phyloP scores from a whole-genome alignment of 2,113 vertebrate species.

The Mixornis gularis region DNA sequence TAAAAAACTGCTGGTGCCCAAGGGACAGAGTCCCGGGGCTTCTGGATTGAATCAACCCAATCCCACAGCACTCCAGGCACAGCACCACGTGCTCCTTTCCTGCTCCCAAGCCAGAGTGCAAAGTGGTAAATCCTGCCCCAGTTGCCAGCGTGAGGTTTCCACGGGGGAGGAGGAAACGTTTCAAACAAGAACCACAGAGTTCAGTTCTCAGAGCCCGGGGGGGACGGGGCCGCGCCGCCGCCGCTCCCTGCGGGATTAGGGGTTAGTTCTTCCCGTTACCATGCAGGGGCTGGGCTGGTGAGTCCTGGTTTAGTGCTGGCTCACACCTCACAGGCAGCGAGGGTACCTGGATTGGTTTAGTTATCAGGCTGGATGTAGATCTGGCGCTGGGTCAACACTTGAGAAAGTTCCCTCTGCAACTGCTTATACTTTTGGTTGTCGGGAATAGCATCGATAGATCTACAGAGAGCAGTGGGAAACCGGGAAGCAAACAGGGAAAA shows the following conservation, averaged over 20 bases:
- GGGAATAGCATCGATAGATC: conserved; percentile 97
- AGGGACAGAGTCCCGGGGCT: neutral
- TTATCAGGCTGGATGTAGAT: conserved; percentile 96
- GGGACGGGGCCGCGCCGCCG: neutral
- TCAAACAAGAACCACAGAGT: neutral
- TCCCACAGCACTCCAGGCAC: neutral
- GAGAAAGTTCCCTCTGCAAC: conserved; percentile 98
- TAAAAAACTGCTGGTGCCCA: neutral
- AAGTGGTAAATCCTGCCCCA: neutral
- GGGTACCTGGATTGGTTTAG: conserved; percentile 87
- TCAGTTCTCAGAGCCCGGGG: neutral
- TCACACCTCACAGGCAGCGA: conserved; percentile 61
- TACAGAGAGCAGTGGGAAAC: conserved; percentile 74
- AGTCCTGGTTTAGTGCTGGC: conserved; percentile 72
- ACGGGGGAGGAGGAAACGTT: rapidly evolving
- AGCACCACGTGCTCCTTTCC: neutral
- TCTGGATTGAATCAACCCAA: neutral
- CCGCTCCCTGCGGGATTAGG: neutral
- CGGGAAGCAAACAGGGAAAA: conserved; percentile 39
- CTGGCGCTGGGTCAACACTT: conserved; percentile 98
- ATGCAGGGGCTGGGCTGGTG: conserved; percentile 35
- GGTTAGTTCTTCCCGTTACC: conserved; percentile 65
- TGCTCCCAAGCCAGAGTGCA: neutral
- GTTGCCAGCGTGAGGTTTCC: neutral
- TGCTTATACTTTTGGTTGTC: conserved; percentile 99